Conservation (phyloP, 2,888 invertebrate genomes). For the Hecatera dysodea region DNA sequence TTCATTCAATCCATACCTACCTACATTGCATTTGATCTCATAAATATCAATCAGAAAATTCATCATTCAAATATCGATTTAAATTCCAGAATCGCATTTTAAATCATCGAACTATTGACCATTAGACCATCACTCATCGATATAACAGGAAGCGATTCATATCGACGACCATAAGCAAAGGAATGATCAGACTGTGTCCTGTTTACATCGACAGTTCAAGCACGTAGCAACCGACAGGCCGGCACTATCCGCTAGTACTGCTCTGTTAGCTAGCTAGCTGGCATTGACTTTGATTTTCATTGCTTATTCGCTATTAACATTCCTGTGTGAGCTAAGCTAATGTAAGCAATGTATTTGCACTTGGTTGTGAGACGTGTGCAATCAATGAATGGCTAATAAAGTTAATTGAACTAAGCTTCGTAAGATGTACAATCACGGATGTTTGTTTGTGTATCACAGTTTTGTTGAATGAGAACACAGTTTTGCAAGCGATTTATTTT, state of each 20-base stretch:
- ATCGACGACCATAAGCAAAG: constrained; percentile 30
- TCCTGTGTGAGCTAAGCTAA: constrained; percentile 25
- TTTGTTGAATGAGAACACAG: constrained; percentile 4
- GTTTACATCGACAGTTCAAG: constrained; percentile 36
- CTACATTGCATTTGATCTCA: too few species aligned
- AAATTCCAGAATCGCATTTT: constrained; percentile 19
- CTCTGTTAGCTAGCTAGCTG: constrained; percentile 34
- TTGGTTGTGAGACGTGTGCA: constrained; percentile 15
- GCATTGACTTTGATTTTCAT: constrained; percentile 49
- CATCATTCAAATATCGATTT: constrained; percentile 20
- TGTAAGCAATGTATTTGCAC: constrained; percentile 52
- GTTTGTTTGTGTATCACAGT: constrained; percentile 22
- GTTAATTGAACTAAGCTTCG: constrained; percentile 31
- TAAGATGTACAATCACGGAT: constrained; percentile 17
- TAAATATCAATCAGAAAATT: background rate
- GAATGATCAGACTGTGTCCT: constrained; percentile 40
- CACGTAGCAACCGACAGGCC: constrained; percentile 46
- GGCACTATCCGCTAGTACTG: constrained; percentile 21
- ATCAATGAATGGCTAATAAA: constrained; percentile 39
- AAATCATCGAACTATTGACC: constrained; percentile 18
- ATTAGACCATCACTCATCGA: constrained; percentile 34
- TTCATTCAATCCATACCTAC: too few species aligned
- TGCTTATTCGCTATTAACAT: constrained; percentile 49
- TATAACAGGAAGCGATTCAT: constrained; percentile 56
- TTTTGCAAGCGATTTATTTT: constrained; percentile 21